These are phyloP conservation scores for Malachius bipustulatus DNA, from an alignment of 2,888 invertebrate species.

Conservation along the genomic window DNA sequence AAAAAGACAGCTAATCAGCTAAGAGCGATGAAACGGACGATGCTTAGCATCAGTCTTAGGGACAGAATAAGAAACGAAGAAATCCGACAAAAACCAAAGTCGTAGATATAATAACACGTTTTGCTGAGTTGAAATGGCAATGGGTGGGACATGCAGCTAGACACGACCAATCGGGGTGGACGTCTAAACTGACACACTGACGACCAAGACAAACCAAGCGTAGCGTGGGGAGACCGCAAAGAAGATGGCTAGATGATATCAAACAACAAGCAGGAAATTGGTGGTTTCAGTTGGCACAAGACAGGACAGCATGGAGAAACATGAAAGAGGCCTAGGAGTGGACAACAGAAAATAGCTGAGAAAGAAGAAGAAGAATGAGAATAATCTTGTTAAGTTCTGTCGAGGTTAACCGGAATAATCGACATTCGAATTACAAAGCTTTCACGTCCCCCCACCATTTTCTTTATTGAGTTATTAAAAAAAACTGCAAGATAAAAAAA, in stretches of 20 bases:
- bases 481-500: no score
- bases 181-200: neutral
- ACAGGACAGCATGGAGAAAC: conserved; percentile 9
- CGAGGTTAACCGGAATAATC: no score
- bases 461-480: no score
- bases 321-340: conserved; percentile 10
- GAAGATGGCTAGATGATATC: neutral
- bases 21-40: neutral
- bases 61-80: neutral
- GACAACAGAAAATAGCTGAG: no score
- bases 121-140: neutral
- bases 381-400: no score
- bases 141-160: conserved; percentile 1
- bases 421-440: no score
- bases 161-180: neutral
- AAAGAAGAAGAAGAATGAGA: no score
- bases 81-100: neutral
- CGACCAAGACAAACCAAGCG: neutral
- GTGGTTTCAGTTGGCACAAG: conserved; percentile 6
- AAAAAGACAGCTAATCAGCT: neutral
- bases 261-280: no score
- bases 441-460: no score
- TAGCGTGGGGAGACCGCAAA: neutral
- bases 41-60: neutral
- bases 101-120: neutral